These are phyloP conservation scores for Jacana jacana DNA, from an alignment of 2,113 vertebrate genomes.

Conservation along the genomic window DNA sequence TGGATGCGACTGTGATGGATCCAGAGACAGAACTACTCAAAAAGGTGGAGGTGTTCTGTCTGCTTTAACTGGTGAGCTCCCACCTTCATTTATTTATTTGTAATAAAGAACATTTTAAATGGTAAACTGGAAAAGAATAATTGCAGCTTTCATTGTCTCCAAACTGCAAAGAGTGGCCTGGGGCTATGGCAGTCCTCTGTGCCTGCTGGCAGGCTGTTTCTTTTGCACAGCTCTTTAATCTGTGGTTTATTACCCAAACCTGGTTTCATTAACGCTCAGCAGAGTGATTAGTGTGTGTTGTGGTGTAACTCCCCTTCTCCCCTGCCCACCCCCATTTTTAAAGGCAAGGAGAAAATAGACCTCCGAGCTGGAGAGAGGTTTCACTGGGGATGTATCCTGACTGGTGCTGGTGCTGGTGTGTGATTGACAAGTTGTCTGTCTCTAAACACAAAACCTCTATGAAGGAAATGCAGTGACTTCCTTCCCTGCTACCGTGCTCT, in stretches of 20 bases:
- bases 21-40: neutral
- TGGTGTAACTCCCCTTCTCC: no score
- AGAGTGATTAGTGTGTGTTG: neutral
- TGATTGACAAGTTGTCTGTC: neutral
- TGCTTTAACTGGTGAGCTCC: neutral
- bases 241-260: neutral
- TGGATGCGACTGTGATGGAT: neutral
- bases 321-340: neutral
- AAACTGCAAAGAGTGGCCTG: neutral
- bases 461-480: neutral
- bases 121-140: neutral
- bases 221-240: neutral
- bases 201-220: neutral
- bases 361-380: no score
- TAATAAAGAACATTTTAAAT: neutral
- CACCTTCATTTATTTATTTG: neutral
- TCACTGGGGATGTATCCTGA: no score
- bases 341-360: neutral
- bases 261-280: neutral
- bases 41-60: neutral
- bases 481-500: neutral
- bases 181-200: neutral
- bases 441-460: neutral
- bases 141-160: neutral
- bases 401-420: neutral